Evolutionary conservation across 2,888 invertebrate species (phyloP).

Genomic region (Drosophila kanekoi): DNA sequence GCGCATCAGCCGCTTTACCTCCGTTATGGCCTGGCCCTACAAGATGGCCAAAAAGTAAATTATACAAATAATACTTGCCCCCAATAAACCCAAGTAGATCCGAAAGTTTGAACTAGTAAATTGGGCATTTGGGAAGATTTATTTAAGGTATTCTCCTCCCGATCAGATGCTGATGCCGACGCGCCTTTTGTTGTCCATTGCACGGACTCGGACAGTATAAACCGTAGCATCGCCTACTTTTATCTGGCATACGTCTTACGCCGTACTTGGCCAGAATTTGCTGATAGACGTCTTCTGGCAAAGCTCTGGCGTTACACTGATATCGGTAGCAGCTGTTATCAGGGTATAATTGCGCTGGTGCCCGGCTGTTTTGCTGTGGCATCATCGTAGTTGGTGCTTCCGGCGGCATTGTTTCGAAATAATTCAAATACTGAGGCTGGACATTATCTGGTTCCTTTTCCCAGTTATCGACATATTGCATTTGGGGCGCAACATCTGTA

Average conservation of each 20-base stretch:
- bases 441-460: not conserved
- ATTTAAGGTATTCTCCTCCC: not conserved
- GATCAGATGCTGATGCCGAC: too few species aligned
- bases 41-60: slow-evolving; percentile 8
- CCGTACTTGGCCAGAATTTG: slow-evolving; percentile 46
- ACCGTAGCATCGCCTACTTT: not conserved
- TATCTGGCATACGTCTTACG: slow-evolving; percentile 22
- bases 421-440: too few species aligned
- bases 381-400: not conserved
- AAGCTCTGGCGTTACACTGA: not conserved
- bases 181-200: not conserved
- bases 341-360: not conserved
- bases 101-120: slow-evolving; percentile 18
- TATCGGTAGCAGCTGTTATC: not conserved
- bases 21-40: slow-evolving; percentile 29
- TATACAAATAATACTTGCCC: not conserved
- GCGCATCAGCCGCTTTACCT: slow-evolving; percentile 41
- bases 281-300: slow-evolving; percentile 34
- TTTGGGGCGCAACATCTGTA: not conserved
- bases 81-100: slow-evolving; percentile 47
- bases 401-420: not conserved
- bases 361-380: not conserved
- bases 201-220: not conserved
- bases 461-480: not conserved
- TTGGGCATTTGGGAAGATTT: not conserved